Conservation (phyloP, 2,113 vertebrate genomes). For the Esox niger region DNA sequence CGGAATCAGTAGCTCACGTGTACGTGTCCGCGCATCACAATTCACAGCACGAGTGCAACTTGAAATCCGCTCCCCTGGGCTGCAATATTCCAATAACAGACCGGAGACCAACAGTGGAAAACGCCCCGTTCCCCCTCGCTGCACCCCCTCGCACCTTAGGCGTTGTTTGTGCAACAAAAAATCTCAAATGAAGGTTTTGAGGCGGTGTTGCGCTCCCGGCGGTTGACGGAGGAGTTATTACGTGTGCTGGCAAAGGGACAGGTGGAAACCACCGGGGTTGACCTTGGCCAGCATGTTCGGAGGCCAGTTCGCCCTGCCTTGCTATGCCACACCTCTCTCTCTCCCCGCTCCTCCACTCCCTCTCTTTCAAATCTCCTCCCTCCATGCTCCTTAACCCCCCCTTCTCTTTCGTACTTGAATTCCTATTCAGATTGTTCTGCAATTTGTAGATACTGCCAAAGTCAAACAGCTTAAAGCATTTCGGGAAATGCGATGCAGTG, state of each 20-base stretch:
- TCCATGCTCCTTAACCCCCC: background rate
- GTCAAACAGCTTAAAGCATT: too few relatives aligned
- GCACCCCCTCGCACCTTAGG: background rate
- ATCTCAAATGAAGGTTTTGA: background rate
- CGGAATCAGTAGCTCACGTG: background rate
- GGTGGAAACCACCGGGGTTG: slow-evolving; percentile 34
- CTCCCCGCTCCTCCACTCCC: background rate
- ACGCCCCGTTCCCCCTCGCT: background rate
- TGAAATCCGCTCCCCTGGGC: background rate
- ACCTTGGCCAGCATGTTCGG: slow-evolving; percentile 30
- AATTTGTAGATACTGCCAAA: too few relatives aligned
- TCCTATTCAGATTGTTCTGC: too few relatives aligned
- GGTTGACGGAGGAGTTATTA: slow-evolving; percentile 16
- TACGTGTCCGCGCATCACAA: background rate
- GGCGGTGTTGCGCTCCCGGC: background rate
- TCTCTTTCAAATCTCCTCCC: background rate
- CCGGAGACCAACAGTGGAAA: background rate
- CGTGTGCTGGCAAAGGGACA: slow-evolving; percentile 18
- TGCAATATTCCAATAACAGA: background rate
- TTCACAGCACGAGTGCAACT: background rate
- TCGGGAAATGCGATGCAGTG: too few relatives aligned
- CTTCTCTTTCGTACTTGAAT: background rate
- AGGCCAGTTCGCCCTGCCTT: slow-evolving; percentile 12
- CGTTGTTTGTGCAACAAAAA: background rate
- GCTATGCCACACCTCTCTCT: slow-evolving; percentile 7